Base-by-base conservation (phyloP, 2,888 invertebrate genomes). In the Parascotia fuliginaria region DNA sequence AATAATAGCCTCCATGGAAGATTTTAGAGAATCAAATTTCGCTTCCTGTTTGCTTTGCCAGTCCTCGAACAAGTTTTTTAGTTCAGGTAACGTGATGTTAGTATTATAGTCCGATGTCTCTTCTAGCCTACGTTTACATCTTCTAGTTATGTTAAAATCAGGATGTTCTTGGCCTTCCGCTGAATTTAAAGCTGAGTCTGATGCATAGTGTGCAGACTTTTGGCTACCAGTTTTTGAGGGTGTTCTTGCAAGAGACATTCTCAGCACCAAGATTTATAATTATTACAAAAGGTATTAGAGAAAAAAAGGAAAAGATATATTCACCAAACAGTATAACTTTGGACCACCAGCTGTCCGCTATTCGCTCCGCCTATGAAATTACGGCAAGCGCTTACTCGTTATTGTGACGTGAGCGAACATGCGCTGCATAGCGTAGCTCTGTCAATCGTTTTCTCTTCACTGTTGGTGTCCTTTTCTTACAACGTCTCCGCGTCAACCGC, bases 21-120 rank as follows among this genome's bases (percentile, higher is more conserved):
- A 13, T 12, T 47, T 22, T 12, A 47, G 19, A 12, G 41, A 3
- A 11, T 28, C 22, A 11, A 37, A 37, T 32, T 47, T 47, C 9
- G 31, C 31, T 3, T 47, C 36, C 16, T 37, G 41, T n/a, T 47
- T 28, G 2, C 31, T 31, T 28, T 42, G 28, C 7, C 41, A 22
- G 14, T 47, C 47, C 4, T 47, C 41, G 14, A 42, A 36, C 27
- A 9, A 41, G 0, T 28, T 12, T 12, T 29, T 9, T 37, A 47
- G 4, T 7, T 42, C 41, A 1, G 31, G 31, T n/a, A 47, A n/a
- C 16, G 46, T 27, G 3, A 47, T 19, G 37, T 41, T 15, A 11
- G 36, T 19, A 6, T 28, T 13, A 1, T n/a, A 12, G 19, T 14
- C 13, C 1, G 41, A 11, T 12, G 34, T 34, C n/a, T n/a, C n/a